Percentiles rank a stretch among this genome's conserved stretches.
Evolutionary conservation across 2,888 invertebrate species (phyloP).

Genomic region (Eulithis prunata): DNA sequence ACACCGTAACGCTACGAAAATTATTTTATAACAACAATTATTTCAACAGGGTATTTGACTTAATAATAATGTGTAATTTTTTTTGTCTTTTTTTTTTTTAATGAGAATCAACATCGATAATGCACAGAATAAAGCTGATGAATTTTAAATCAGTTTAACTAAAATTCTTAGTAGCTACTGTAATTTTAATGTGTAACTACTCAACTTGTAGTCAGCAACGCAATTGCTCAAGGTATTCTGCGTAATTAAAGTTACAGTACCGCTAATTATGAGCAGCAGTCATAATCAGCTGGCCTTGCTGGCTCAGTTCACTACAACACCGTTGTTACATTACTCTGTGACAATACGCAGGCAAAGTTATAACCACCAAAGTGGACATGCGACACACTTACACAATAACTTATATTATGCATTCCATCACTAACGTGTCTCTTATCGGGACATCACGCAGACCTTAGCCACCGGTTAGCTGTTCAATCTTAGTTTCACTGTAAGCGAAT

Average conservation of each 20-base stretch:
- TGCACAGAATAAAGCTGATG: constrained; percentile 30
- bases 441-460: constrained; percentile 15
- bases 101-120: constrained; percentile 28
- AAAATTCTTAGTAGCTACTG: constrained; percentile 29
- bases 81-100: constrained; percentile 22
- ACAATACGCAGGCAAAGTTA: constrained; percentile 12
- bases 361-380: constrained; percentile 17
- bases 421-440: constrained; percentile 27
- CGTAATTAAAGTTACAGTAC: background rate
- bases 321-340: too few relatives aligned
- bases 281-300: constrained; percentile 9
- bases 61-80: constrained; percentile 8
- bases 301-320: constrained; percentile 10
- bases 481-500: constrained; percentile 15
- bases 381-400: constrained; percentile 32
- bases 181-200: constrained; percentile 12
- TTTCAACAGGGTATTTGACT: constrained; percentile 34
- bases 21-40: constrained; percentile 25
- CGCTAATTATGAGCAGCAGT: background rate
- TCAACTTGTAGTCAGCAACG: constrained; percentile 22
- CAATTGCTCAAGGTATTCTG: constrained; percentile 7
- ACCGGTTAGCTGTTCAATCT: constrained; percentile 18
- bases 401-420: constrained; percentile 32
- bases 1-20: constrained; percentile 20
- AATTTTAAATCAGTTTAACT: constrained; percentile 16